Evolutionary conservation across 2,113 vertebrate genomes (phyloP).

Genomic region (Orthonyx spaldingii): DNA sequence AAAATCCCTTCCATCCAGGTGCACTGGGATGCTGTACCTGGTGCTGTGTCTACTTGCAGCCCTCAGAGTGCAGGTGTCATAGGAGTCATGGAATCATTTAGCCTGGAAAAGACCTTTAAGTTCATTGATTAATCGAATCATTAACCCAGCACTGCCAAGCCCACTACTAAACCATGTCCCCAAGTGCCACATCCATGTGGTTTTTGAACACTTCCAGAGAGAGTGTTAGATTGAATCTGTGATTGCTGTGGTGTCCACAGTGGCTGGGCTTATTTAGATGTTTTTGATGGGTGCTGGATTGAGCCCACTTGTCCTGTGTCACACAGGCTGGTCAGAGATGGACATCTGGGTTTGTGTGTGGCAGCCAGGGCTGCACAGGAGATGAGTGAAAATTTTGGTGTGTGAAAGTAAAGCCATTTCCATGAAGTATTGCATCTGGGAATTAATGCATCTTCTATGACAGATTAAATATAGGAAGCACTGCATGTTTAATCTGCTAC

Average conservation of each 20-base stretch:
- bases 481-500: background rate
- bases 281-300: background rate
- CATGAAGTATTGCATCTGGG: background rate
- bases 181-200: background rate
- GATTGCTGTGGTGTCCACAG: background rate
- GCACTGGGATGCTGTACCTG: background rate
- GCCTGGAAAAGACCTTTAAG: background rate
- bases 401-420: background rate
- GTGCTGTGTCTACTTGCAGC: background rate
- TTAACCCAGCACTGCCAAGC: background rate
- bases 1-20: background rate
- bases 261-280: background rate
- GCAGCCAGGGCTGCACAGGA: background rate
- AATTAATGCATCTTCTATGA: background rate
- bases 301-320: background rate
- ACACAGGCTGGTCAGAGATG: background rate
- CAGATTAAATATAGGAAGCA: background rate
- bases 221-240: background rate
- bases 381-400: rapidly evolving
- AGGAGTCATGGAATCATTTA: background rate
- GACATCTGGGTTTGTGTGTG: background rate
- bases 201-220: background rate
- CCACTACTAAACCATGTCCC: background rate
- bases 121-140: background rate
- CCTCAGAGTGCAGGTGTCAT: background rate